Evolutionary conservation across 1,140 invertebrate species (phyloP), one percentile per base, ranked within the genome.

Genomic region (Epicauta chinensis): DNA sequence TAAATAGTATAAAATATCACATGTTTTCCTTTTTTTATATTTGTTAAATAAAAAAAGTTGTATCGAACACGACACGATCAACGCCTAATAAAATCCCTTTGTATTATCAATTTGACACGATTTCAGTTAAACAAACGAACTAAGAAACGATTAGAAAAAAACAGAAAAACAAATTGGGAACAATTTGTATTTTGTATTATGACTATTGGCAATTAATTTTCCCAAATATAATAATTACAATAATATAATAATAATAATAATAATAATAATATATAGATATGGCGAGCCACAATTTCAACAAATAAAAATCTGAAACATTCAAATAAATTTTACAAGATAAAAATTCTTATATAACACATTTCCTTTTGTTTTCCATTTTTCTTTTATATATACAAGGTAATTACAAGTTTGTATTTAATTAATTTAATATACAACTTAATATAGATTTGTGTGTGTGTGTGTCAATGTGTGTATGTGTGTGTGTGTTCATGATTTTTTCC

Each of bases 1-100:
- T 62, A 65, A 67, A 68, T 68, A 68, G 63, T 69, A 69, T 69
- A 69, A 69, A 70, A 67, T 70, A 70, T 69, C 66, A 70, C 67
- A 68, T 68, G 59, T 66, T 60, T 66, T 63, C 48, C 59, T 66
- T 64, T 59, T 52, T 60, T 63, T 61, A 63, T 63, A 61, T 23
- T 23, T 23, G 63, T 67, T 63, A 67, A 67, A 61, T 56, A 60
- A 65, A 61, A n/a, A n/a, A n/a, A n/a, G n/a, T n/a, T n/a, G 56
- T 58, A 62, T 58, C 66, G 61, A 67, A 66, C 61, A 64, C 59
- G 55, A 66, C n/a, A n/a, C n/a, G n/a, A n/a, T n/a, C n/a, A n/a
- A 41, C 48, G 44, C 45, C 42, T 47, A 37, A 34, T 51, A 49
- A 52, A 46, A 35, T 46, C 38, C 41, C 40, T 50, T 35, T 44